Evolutionary conservation across 2,797 vertebrate genomes (phyloP).

Genomic region (Acropternis orthonyx): DNA sequence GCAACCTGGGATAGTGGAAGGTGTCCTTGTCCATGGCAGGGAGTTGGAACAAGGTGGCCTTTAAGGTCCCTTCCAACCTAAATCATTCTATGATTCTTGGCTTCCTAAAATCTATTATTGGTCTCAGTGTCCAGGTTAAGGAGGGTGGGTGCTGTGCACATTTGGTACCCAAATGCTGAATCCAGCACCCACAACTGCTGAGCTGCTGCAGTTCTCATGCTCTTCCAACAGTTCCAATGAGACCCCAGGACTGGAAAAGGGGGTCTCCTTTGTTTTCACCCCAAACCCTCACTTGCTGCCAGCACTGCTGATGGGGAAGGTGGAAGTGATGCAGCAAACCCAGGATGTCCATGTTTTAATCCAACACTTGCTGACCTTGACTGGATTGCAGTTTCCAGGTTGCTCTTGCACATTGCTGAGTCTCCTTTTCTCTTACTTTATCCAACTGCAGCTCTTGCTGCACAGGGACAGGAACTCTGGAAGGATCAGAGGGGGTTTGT

Average conservation of each 20-base stretch:
- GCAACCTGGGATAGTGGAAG: not conserved
- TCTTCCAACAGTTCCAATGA: not conserved
- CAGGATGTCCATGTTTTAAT: not conserved
- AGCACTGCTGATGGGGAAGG: not conserved
- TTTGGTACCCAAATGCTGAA: not conserved
- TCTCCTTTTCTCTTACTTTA: not conserved
- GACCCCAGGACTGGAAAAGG: not conserved
- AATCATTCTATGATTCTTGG: not conserved
- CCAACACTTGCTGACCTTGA: not conserved
- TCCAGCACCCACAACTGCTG: rapidly evolving
- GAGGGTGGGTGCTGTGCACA: not conserved
- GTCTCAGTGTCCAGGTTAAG: not conserved
- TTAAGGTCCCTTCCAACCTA: not conserved
- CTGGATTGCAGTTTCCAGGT: not conserved
- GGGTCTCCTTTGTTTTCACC: not conserved
- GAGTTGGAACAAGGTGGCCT: not conserved
- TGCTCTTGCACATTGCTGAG: not conserved
- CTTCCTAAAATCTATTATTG: not conserved
- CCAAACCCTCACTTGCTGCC: not conserved
- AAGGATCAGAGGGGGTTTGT: not conserved
- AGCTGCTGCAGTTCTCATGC: not conserved
- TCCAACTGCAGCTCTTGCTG: not conserved
- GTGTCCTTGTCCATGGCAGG: not conserved
- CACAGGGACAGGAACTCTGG: not conserved
- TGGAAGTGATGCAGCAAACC: not conserved